Evolutionary conservation across 1,140 invertebrate species (phyloP), one percentile per base, ranked within the genome.

Genomic region (Artemia franciscana): DNA sequence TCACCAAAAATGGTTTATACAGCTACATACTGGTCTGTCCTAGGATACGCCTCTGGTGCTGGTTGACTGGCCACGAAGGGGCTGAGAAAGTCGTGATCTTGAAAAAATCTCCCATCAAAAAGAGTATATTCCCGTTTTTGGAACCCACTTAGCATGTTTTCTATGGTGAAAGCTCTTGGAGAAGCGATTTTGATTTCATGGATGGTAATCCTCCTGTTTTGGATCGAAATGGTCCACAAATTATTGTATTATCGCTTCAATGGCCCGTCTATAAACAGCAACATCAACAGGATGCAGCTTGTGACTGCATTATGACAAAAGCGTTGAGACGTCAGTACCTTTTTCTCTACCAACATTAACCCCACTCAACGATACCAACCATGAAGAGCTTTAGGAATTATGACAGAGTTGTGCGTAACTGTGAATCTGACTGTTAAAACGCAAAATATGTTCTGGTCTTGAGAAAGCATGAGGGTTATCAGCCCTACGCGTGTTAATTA

Each of bases 221-320:
- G 68, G 61, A 70, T 65, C 39, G 58, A 60, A 24, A 65, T 59
- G 67, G 70, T 70, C 69, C 71, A 74, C 30, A 58, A 63, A 60
- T 73, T 67, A 67, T 69, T 77, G 77, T 70, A 66, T 63, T 66
- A 69, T 5, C 57, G 61, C 51, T 68, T 73, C 26, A 73, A 67
- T 4, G 71, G 39, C 39, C 39, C 39, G n/a, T n/a, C n/a, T n/a
- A 51, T 51, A 51, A 26, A 73, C 66, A 5, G 51, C 63, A 5
- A 68, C 68, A 65, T 75, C 73, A n/a, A 74, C 63, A 4, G 71
- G 71, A 63, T 76, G 73, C 28, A 76, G 63, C 63, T 68, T 66
- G 63, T 75, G 73, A 15, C 69, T 71, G 61, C 67, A 68, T 60
- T 73, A 71, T 26, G 71, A 69, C 12, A 63, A 70, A 63, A 60